Conservation (phyloP, 2,888 invertebrate species). For the Octodonta nipae region DNA sequence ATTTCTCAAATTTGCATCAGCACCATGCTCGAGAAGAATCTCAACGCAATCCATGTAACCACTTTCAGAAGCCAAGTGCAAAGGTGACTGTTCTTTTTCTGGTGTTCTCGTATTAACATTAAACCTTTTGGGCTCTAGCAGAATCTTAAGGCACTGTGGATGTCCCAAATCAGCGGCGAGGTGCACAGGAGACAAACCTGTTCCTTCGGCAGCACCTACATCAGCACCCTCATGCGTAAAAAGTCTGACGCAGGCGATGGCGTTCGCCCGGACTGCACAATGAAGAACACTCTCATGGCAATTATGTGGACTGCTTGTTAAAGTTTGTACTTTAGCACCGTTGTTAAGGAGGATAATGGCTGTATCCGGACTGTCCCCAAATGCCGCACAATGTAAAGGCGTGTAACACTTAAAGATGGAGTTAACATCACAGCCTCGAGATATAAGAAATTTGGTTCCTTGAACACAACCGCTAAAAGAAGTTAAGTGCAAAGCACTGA, state of each 20-base stretch:
- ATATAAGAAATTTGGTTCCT: conserved; percentile 54
- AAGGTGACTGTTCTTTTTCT: conserved; percentile 61
- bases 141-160: conserved; percentile 57
- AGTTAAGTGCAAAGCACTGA: conserved; percentile 62
- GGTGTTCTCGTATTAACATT: conserved; percentile 59
- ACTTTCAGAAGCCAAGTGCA: conserved; percentile 80
- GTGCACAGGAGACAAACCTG: conserved; percentile 68
- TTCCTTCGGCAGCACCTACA: conserved; percentile 60
- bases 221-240: conserved; percentile 63
- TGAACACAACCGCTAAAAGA: conserved; percentile 66
- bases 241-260: conserved; percentile 63
- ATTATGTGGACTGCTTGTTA: conserved; percentile 46
- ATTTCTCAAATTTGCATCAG: conserved; percentile 61
- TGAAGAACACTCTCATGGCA: conserved; percentile 69
- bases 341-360: conserved; percentile 62
- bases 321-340: conserved; percentile 52
- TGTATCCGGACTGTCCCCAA: conserved; percentile 71
- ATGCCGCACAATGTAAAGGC: conserved; percentile 80
- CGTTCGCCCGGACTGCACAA: conserved; percentile 73
- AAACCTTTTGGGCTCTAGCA: conserved; percentile 58
- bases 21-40: conserved; percentile 57
- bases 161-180: conserved; percentile 69
- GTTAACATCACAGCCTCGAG: conserved; percentile 55
- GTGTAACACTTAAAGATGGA: conserved; percentile 58
- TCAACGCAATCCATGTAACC: conserved; percentile 73